Evolutionary conservation across 2,888 invertebrate genomes (phyloP).

Genomic region (Apodemia duryi): DNA sequence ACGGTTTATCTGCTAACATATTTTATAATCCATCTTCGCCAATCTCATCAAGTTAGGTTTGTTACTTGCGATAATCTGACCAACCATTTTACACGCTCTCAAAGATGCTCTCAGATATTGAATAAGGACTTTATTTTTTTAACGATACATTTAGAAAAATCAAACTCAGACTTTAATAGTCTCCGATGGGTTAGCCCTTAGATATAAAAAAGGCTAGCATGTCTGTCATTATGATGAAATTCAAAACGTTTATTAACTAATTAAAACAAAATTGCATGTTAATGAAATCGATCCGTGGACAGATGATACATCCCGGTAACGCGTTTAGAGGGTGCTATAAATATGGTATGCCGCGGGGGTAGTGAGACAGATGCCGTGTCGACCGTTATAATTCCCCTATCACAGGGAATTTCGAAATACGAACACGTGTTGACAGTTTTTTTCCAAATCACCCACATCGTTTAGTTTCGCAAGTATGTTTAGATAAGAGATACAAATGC

Average conservation of each 20-base stretch:
- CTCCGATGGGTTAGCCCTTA: neutral
- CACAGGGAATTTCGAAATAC: conserved; percentile 62
- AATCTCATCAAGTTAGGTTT: no score
- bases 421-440: conserved; percentile 73
- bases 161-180: no score
- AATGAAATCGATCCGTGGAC: conserved; percentile 43
- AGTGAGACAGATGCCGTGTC: conserved; percentile 59
- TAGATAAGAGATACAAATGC: conserved; percentile 16
- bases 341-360: conserved; percentile 43
- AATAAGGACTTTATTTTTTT: no score
- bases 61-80: no score
- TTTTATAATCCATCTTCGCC: no score
- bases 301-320: conserved; percentile 39
- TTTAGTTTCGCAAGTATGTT: conserved; percentile 38
- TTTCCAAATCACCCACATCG: conserved; percentile 58
- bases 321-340: conserved; percentile 31
- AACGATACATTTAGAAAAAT: no score
- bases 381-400: conserved; percentile 73
- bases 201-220: conserved; percentile 4
- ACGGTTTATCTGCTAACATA: no score
- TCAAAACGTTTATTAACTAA: conserved; percentile 18
- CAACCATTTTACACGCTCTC: neutral
- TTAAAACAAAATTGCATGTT: conserved; percentile 40
- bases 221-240: neutral
- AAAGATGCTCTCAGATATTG: neutral